These are phyloP conservation scores for Carterocephalus palaemon DNA, from an alignment of 2,888 invertebrate genomes.

Conservation along the genomic window DNA sequence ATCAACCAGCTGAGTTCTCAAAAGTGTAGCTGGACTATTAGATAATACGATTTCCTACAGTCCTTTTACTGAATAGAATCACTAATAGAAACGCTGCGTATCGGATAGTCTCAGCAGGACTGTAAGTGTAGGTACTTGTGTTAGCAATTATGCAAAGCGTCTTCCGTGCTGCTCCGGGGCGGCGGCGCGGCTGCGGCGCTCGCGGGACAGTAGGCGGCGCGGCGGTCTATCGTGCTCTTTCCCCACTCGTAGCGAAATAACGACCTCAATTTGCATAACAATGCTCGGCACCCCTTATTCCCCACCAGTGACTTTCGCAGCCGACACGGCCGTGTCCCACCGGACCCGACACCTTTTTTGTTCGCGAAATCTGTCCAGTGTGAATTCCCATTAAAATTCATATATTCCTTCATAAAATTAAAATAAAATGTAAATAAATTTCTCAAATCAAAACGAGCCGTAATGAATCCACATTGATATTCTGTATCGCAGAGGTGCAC, in stretches of 20 bases:
- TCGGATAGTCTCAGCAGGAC: constrained; percentile 39
- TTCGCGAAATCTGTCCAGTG: constrained; percentile 54
- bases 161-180: constrained; percentile 64
- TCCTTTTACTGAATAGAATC: too few relatives aligned
- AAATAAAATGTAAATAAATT: constrained; percentile 35
- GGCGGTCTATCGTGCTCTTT: constrained; percentile 72
- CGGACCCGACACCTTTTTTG: constrained; percentile 66
- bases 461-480: constrained; percentile 27
- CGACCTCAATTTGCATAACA: constrained; percentile 79
- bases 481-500: constrained; percentile 12
- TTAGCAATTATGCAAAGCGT: constrained; percentile 77
- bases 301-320: constrained; percentile 72
- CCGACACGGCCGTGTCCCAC: constrained; percentile 62
- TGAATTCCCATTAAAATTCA: constrained; percentile 40
- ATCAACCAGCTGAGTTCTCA: too few relatives aligned
- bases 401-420: constrained; percentile 34
- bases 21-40: too few relatives aligned
- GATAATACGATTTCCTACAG: too few relatives aligned
- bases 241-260: constrained; percentile 77
- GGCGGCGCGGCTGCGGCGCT: constrained; percentile 35
- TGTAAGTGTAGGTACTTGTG: constrained; percentile 61
- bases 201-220: constrained; percentile 50
- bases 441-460: constrained; percentile 27
- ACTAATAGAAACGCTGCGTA: constrained; percentile 22
- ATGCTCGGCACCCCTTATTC: constrained; percentile 77